phyloP scores from a whole-genome alignment of 2,888 invertebrate genomes.

The Callosobruchus maculatus region DNA sequence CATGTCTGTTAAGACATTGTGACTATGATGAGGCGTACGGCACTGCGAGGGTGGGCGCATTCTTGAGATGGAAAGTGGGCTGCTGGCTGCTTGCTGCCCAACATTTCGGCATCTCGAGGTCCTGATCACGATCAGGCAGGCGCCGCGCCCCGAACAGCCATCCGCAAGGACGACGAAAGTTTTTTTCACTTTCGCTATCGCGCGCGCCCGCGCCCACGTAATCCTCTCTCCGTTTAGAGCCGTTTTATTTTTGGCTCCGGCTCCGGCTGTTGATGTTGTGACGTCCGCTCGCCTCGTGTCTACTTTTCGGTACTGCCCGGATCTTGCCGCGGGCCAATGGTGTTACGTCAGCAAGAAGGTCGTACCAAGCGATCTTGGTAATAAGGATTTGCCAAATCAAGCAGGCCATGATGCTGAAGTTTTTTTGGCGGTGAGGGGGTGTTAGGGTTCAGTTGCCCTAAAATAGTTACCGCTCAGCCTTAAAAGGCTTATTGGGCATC shows the following conservation, averaged over 20 bases:
- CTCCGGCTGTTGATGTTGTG: background rate
- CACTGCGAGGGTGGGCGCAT: conserved; percentile 5
- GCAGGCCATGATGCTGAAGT: too few species aligned
- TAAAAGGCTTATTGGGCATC: too few species aligned
- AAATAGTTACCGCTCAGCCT: too few species aligned
- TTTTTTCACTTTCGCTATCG: conserved; percentile 17
- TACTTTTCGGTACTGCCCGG: background rate
- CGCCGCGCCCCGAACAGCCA: background rate
- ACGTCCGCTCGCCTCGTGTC: too few species aligned
- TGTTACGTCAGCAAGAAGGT: background rate
- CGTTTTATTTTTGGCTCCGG: background rate
- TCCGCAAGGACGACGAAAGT: conserved; percentile 17
- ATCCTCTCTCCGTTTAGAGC: background rate
- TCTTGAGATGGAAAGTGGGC: conserved; percentile 25
- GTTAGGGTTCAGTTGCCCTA: too few species aligned
- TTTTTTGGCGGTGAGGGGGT: too few species aligned
- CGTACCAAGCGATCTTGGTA: background rate
- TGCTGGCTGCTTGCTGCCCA: conserved; percentile 7
- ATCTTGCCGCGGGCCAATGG: background rate
- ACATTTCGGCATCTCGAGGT: conserved; percentile 1
- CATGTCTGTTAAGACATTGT: too few species aligned
- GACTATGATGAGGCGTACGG: too few species aligned
- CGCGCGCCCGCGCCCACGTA: background rate
- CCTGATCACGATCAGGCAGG: background rate
- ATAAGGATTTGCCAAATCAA: too few species aligned